Base-by-base conservation (phyloP, 2,797 vertebrate species). In the Pithecia hirsuta region DNA sequence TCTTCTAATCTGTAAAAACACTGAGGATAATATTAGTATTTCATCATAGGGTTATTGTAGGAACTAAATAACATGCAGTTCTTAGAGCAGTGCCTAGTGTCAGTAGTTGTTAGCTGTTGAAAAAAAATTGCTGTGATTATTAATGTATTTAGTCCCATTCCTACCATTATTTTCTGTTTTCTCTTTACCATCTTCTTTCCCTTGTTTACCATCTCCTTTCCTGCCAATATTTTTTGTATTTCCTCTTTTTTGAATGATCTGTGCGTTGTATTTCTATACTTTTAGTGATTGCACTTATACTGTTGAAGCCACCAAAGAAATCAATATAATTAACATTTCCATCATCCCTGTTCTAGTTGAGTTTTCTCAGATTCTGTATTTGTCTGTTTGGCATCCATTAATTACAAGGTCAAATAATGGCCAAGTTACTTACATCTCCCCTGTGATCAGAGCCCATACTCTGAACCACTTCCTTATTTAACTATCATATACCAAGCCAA, bases 241-340 rank as follows among this genome's bases (percentile, higher is more conserved):
- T 85, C 75, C 36, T 41, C 26, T 81, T 20, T 91, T 92, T 26
- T 48, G 30, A 93, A 39, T 91, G 5, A 75, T 19, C 20, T 94
- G 79, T 70, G 55, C 1, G 13, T 17, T 89, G 1, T 28, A 79
- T 84, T 86, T 90, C 64, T 95, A 55, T 59, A 94, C 74, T 81
- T 86, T 86, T 93, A 89, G 44, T 85, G 76, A 95, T 93, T 41
- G 89, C 41, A 30, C 39, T 82, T 95, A 85, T 1, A 72, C 22
- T 20, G 19, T 0, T 17, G 19, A 83, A 91, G 20, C 33, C 30
- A 85, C 79, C 83, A 81, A 70, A 80, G 76, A n/a, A 64, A 78
- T 92, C 75, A 93, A 17, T 48, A 44, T 76, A 94, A 93, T 89
- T 89, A 94, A 76, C 39, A 93, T 96, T 93, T 46, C 39, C 36